Conservation (phyloP, 92 coral and sea anemone genomes). For the Muricea muricata region DNA sequence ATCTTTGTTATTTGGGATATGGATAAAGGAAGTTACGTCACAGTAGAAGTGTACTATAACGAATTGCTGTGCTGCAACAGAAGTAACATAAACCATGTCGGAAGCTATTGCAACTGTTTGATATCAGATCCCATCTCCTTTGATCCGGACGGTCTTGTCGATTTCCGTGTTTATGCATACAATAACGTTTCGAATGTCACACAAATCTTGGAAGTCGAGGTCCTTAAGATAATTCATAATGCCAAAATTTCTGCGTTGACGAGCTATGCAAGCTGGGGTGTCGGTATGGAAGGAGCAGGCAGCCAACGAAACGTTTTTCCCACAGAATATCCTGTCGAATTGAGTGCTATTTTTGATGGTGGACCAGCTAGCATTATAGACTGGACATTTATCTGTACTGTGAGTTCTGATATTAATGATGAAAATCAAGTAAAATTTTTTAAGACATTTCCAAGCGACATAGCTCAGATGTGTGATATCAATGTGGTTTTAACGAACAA, state of each 20-base stretch:
- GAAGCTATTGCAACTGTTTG: not conserved
- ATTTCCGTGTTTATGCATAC: slow-evolving; percentile 56
- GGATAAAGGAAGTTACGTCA: not conserved
- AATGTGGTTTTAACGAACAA: not conserved
- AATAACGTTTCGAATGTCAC: slow-evolving; percentile 71
- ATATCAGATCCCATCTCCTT: slow-evolving; percentile 3
- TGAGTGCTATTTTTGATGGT: slow-evolving; percentile 56
- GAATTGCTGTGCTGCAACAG: not conserved
- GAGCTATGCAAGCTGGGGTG: slow-evolving; percentile 60
- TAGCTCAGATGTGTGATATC: not conserved
- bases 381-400: not conserved
- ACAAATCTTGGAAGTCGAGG: slow-evolving; percentile 33
- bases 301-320: slow-evolving; percentile 53
- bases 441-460: not conserved
- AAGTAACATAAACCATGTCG: not conserved
- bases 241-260: slow-evolving; percentile 49
- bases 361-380: not conserved
- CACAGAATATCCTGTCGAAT: slow-evolving; percentile 64
- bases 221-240: slow-evolving; percentile 64
- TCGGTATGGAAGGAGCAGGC: slow-evolving; percentile 65
- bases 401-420: not conserved
- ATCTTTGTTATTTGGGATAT: not conserved
- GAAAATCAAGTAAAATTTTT: not conserved
- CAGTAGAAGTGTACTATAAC: not conserved
- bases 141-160: slow-evolving; percentile 26